phyloP scores from a whole-genome alignment of 2,797 vertebrate genomes.

The Eremophila alpestris region DNA sequence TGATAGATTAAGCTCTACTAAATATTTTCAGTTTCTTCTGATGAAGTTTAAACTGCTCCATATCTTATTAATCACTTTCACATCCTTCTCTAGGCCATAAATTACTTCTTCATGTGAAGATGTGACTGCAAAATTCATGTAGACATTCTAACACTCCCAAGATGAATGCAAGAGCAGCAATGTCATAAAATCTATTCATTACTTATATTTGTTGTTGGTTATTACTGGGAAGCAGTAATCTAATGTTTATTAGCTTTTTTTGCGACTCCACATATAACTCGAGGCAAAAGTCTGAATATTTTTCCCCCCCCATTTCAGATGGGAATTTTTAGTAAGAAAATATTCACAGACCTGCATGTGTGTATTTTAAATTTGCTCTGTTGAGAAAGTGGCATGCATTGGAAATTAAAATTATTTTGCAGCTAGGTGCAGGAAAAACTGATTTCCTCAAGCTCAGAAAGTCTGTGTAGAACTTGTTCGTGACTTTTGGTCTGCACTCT shows the following conservation, averaged over 20 bases:
- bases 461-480: neutral
- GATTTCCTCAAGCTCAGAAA: neutral
- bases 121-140: constrained; percentile 38
- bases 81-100: neutral
- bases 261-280: neutral
- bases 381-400: neutral
- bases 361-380: neutral
- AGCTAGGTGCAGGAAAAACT: neutral
- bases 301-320: neutral
- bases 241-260: neutral
- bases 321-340: neutral
- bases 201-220: neutral
- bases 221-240: neutral
- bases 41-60: neutral
- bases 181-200: constrained; percentile 49
- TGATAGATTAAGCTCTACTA: neutral
- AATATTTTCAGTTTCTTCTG: neutral
- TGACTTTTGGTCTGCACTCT: neutral
- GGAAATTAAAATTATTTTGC: neutral
- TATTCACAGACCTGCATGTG: accelerated
- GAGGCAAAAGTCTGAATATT: neutral
- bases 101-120: constrained; percentile 21
- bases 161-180: constrained; percentile 1
- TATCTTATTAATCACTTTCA: neutral
- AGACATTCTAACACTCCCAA: neutral